Conservation (phyloP, 1,140 invertebrate species). For the Heliconius himera region DNA sequence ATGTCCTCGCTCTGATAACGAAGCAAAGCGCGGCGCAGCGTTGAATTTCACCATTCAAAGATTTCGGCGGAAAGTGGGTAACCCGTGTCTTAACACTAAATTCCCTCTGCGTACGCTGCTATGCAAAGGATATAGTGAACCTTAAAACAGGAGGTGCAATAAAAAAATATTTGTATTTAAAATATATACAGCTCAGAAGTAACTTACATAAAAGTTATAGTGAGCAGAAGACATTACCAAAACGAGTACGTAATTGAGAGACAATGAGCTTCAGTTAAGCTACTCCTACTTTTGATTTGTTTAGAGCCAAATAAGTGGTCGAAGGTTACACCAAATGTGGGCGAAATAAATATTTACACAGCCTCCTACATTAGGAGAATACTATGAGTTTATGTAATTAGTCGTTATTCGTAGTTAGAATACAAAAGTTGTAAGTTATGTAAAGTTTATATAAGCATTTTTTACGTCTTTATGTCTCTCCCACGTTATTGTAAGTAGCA, state of each 20-base stretch:
- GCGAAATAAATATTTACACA: neutral
- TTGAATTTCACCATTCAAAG: too few relatives aligned
- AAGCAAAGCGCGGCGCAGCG: too few relatives aligned
- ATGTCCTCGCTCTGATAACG: too few relatives aligned
- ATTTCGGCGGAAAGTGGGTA: too few relatives aligned
- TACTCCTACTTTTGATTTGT: slow-evolving; percentile 7
- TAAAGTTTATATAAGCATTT: neutral
- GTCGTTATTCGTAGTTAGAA: neutral
- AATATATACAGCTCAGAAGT: neutral
- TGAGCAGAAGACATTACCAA: slow-evolving; percentile 1
- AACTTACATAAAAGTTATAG: neutral
- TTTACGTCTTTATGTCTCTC: neutral
- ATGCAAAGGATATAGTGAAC: too few relatives aligned
- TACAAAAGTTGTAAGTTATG: neutral
- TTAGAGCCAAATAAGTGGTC: slow-evolving; percentile 3
- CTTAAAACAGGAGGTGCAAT: too few relatives aligned
- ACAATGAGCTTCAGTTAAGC: neutral
- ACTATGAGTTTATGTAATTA: neutral
- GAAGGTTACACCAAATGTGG: slow-evolving; percentile 22
- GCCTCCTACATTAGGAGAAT: neutral
- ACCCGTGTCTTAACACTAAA: too few relatives aligned
- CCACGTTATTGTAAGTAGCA: neutral
- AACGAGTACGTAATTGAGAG: neutral
- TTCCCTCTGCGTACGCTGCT: too few relatives aligned
- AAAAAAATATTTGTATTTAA: too few relatives aligned